Conservation (phyloP, 2,113 vertebrate genomes). For the Phrynosoma blainvillii region DNA sequence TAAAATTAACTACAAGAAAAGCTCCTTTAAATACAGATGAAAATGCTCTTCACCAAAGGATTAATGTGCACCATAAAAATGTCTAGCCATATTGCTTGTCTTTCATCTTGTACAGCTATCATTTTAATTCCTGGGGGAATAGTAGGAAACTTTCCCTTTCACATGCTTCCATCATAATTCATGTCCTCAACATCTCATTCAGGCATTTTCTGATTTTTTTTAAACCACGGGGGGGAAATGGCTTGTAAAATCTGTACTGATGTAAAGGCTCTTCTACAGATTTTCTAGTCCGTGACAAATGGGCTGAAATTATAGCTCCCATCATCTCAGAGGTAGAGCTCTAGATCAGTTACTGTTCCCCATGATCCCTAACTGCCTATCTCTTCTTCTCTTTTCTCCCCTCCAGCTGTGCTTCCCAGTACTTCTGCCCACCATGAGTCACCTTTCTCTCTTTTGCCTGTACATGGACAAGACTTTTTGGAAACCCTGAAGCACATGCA, state of each 20-base stretch:
- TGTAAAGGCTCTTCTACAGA: neutral
- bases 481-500: neutral
- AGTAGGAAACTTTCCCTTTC: neutral
- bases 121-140: constrained; percentile 8
- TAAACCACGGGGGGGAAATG: neutral
- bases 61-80: neutral
- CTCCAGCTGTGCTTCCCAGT: no score
- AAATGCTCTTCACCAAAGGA: neutral
- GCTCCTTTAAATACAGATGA: neutral
- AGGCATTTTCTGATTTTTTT: neutral
- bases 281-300: neutral
- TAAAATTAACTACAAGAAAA: neutral
- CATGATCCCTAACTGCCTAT: neutral
- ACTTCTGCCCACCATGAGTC: no score
- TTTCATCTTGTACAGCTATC: neutral
- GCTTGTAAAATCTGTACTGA: neutral
- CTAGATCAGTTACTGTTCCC: neutral
- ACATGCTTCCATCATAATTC: neutral
- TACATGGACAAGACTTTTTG: neutral
- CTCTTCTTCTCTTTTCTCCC: no score
- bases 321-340: neutral
- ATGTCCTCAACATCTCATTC: neutral
- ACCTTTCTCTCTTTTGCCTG: neutral
- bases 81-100: neutral
- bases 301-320: neutral